Percentiles rank a stretch among this genome's conserved stretches.
Evolutionary conservation across 1,140 invertebrate species (phyloP).

Genomic region (Mylabris phalerata): DNA sequence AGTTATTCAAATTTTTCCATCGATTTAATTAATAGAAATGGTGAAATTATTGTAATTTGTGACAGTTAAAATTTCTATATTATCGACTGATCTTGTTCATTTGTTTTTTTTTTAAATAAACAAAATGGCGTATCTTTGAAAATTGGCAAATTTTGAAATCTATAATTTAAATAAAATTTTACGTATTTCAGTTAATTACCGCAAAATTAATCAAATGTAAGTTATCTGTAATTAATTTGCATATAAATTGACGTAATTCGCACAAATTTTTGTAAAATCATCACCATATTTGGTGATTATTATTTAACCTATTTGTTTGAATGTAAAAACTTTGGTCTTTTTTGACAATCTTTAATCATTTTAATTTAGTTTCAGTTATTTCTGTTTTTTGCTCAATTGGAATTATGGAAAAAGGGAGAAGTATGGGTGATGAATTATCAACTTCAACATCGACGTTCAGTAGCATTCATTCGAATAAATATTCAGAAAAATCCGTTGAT

Average conservation of each 20-base stretch:
- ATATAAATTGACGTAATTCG: too few relatives aligned
- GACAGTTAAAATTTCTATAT: constrained; percentile 5
- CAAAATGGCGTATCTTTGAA: constrained; percentile 23
- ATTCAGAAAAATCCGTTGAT: not conserved
- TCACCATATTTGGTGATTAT: constrained; percentile 7
- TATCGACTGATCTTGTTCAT: not conserved
- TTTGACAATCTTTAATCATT: constrained; percentile 1
- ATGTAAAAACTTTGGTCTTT: not conserved
- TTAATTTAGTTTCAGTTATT: constrained; percentile 6
- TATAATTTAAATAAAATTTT: constrained; percentile 18
- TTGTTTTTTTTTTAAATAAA: constrained; percentile 10
- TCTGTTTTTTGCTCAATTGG: constrained; percentile 2
- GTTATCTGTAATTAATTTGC: not conserved
- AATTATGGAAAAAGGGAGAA: not conserved
- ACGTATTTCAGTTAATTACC: constrained; percentile 5
- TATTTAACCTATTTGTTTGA: constrained; percentile 7
- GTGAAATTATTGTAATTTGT: not conserved
- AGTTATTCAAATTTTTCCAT: too few relatives aligned
- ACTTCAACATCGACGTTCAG: constrained; percentile 3
- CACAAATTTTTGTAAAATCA: not conserved
- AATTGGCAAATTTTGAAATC: constrained; percentile 19
- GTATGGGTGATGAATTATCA: not conserved
- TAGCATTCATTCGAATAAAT: not conserved
- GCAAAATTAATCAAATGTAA: constrained; percentile 6
- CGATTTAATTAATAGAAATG: too few relatives aligned